Percentiles rank a stretch among this genome's conserved stretches.
Conservation (phyloP, 2,888 invertebrate species). For the Zeuzera pyrina region DNA sequence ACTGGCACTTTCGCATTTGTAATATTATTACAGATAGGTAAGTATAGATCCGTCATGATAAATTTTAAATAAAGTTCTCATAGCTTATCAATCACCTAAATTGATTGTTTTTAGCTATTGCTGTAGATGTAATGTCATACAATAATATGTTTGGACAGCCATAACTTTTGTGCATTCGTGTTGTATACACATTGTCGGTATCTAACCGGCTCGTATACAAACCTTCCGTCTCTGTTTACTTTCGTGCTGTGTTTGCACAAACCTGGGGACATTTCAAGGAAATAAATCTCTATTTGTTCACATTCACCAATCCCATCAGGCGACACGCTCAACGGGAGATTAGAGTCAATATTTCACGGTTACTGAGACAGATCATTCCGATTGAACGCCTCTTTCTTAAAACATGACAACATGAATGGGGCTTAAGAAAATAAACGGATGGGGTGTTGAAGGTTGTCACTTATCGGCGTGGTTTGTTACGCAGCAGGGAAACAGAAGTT, state of each 20-base stretch:
- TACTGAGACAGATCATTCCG: conserved; percentile 26
- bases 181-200: conserved; percentile 30
- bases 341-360: conserved; percentile 33
- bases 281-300: conserved; percentile 56
- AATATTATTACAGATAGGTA: too few relatives aligned
- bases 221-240: conserved; percentile 38
- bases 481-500: conserved; percentile 25
- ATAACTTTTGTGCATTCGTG: conserved; percentile 26
- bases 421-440: conserved; percentile 16
- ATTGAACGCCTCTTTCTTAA: conserved; percentile 23
- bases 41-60: too few relatives aligned
- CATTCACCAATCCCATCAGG: conserved; percentile 44
- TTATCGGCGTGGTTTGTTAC: conserved; percentile 31
- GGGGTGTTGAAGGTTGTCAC: conserved; percentile 39
- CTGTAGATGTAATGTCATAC: neutral
- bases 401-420: conserved; percentile 18
- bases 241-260: conserved; percentile 47
- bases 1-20: too few relatives aligned
- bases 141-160: conserved; percentile 9
- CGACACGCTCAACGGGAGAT: conserved; percentile 31
- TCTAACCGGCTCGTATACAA: conserved; percentile 33
- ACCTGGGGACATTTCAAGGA: conserved; percentile 35
- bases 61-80: too few relatives aligned
- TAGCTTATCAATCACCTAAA: too few relatives aligned
- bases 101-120: too few relatives aligned